phyloP scores from a whole-genome alignment of 53 echinoderm and acorn worm genomes.

The Temnopleurus reevesii region DNA sequence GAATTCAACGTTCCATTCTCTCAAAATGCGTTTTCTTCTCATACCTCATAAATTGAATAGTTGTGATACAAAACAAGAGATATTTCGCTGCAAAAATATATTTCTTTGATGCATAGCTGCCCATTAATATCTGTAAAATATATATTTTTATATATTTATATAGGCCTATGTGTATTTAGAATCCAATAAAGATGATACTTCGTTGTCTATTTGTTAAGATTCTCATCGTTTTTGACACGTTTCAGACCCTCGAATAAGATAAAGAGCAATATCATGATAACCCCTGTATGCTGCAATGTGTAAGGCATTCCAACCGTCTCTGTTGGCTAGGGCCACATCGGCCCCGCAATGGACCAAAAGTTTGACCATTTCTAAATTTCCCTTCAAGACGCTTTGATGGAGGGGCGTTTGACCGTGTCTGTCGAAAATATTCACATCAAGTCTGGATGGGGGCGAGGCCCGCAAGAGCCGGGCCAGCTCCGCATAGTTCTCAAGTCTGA shows the following conservation, averaged over 20 bases:
- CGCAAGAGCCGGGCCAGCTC: conserved; percentile 71
- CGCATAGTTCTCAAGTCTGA: conserved; percentile 69
- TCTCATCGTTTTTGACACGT: conserved; percentile 39
- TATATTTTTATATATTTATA: conserved; percentile 16
- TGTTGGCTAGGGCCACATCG: conserved; percentile 76
- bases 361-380: conserved; percentile 85
- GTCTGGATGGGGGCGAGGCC: conserved; percentile 52
- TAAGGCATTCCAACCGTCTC: conserved; percentile 88
- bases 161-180: conserved; percentile 6
- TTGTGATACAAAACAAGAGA: background rate
- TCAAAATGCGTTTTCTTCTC: background rate
- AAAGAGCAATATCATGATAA: conserved; percentile 78
- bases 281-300: conserved; percentile 88
- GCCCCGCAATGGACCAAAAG: conserved; percentile 81
- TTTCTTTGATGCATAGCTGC: conserved; percentile 61
- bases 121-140: conserved; percentile 14
- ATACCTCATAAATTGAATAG: background rate
- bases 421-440: conserved; percentile 87
- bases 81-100: conserved; percentile 51
- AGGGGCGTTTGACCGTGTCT: conserved; percentile 83
- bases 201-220: background rate
- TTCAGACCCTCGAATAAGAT: conserved; percentile 61
- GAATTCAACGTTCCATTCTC: conserved; percentile 12
- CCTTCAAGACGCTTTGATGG: conserved; percentile 77
- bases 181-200: background rate